Conservation (phyloP, 2,888 invertebrate genomes). For the Leptogaster cylindrica region DNA sequence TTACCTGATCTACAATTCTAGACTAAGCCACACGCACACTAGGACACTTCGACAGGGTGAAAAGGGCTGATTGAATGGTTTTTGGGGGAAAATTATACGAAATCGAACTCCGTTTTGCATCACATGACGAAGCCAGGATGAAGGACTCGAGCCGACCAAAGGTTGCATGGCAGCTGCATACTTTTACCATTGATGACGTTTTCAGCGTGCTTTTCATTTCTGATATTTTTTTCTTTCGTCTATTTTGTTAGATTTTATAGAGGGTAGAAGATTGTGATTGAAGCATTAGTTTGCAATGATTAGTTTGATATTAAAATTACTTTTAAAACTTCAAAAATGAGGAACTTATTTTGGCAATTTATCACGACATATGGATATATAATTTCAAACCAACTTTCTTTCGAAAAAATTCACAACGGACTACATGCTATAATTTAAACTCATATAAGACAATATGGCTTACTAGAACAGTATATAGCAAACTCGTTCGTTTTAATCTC, state of each 20-base stretch:
- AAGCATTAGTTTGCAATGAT: no score
- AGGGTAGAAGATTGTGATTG: no score
- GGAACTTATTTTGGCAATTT: no score
- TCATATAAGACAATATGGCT: constrained; percentile 19
- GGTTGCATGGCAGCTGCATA: constrained; percentile 50
- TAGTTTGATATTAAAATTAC: no score
- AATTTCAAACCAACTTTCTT: no score
- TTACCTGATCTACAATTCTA: constrained; percentile 26
- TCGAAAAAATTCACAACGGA: no score
- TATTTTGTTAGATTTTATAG: no score
- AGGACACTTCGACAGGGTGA: constrained; percentile 2
- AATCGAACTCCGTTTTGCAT: constrained; percentile 40
- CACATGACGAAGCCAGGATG: constrained; percentile 28
- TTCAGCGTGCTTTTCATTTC: neutral
- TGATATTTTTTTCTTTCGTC: no score
- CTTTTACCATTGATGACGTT: neutral
- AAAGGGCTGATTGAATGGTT: constrained; percentile 20
- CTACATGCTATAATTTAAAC: neutral
- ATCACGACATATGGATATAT: no score
- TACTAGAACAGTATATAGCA: neutral
- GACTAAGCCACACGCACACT: constrained; percentile 15
- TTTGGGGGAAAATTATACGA: constrained; percentile 37
- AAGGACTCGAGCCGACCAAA: constrained; percentile 47
- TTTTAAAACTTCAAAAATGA: neutral
- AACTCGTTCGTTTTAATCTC: constrained; percentile 14